Percentiles rank a stretch among this genome's conserved stretches.
Conservation (phyloP, 2,888 invertebrate species). For the Hemithea aestivaria region DNA sequence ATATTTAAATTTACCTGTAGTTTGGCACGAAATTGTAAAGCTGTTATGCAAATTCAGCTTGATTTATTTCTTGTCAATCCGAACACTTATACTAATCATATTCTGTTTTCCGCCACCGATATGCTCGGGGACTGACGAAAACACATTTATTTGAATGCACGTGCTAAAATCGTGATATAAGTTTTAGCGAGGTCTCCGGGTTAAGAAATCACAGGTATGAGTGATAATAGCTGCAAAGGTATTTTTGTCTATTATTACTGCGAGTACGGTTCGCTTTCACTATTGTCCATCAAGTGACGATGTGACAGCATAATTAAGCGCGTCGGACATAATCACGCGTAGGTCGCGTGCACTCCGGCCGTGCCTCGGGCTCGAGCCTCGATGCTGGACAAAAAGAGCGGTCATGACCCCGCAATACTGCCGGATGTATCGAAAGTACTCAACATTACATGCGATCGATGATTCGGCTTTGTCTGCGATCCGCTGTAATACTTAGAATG, state of each 20-base stretch:
- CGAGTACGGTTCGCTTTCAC: constrained; percentile 68
- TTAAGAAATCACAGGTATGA: constrained; percentile 33
- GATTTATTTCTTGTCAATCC: constrained; percentile 36
- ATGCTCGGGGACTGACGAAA: constrained; percentile 33
- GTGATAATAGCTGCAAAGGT: constrained; percentile 29
- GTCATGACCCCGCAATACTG: constrained; percentile 69
- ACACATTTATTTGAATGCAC: constrained; percentile 36
- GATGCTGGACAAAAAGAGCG: constrained; percentile 64
- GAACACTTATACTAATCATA: constrained; percentile 26
- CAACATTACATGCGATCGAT: constrained; percentile 46
- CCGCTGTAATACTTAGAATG: constrained; percentile 16
- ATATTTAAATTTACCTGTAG: constrained; percentile 26
- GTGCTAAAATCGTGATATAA: constrained; percentile 36
- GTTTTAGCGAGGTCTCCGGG: constrained; percentile 21
- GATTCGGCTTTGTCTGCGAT: constrained; percentile 20
- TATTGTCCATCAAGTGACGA: constrained; percentile 69
- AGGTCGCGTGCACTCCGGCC: constrained; percentile 54
- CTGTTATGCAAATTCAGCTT: constrained; percentile 34
- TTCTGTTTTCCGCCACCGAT: constrained; percentile 31
- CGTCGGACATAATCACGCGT: constrained; percentile 68
- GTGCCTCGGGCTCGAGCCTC: constrained; percentile 33
- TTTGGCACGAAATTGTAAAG: constrained; percentile 29
- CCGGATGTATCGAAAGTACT: constrained; percentile 75
- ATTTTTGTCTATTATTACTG: constrained; percentile 56
- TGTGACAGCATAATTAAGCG: constrained; percentile 77